Conservation (phyloP, 2,888 invertebrate species). For the Agonopterix alstromeriana region DNA sequence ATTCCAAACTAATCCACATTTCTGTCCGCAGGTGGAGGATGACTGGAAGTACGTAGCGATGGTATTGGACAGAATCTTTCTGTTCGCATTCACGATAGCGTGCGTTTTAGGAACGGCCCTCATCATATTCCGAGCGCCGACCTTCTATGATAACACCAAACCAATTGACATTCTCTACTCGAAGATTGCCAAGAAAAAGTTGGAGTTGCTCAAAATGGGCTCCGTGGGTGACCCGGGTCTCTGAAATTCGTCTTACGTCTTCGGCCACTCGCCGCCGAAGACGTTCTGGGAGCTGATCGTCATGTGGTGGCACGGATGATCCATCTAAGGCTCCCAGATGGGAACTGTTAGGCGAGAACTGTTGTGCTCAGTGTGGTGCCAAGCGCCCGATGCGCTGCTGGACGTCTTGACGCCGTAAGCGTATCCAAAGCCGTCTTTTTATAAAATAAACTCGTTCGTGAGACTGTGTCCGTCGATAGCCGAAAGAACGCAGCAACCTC, state of each 20-base stretch:
- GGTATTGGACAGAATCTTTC: slow-evolving; percentile 97
- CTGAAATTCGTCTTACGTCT: slow-evolving; percentile 82
- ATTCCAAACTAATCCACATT: background rate
- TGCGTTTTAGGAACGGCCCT: slow-evolving; percentile 93
- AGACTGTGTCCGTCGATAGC: slow-evolving; percentile 66
- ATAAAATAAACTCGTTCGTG: slow-evolving; percentile 49
- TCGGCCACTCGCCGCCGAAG: slow-evolving; percentile 82
- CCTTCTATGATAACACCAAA: slow-evolving; percentile 92
- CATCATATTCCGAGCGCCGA: slow-evolving; percentile 93
- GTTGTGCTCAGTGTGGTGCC: slow-evolving; percentile 69
- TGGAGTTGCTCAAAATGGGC: slow-evolving; percentile 92
- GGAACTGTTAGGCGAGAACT: slow-evolving; percentile 65
- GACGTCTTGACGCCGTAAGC: slow-evolving; percentile 54
- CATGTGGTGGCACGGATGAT: slow-evolving; percentile 77
- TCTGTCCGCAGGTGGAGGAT: slow-evolving; percentile 86
- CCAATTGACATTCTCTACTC: slow-evolving; percentile 94
- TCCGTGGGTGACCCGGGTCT: slow-evolving; percentile 82
- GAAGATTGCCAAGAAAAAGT: slow-evolving; percentile 93
- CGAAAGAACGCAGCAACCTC: slow-evolving; percentile 40
- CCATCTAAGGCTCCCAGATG: slow-evolving; percentile 59
- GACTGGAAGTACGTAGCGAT: slow-evolving; percentile 99
- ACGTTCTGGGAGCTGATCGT: slow-evolving; percentile 78
- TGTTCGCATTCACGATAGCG: slow-evolving; percentile 96
- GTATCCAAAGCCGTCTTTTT: slow-evolving; percentile 70
- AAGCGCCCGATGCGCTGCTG: slow-evolving; percentile 58